A percentile compares a stretch with the other conserved stretches of the same genome.
These are phyloP conservation scores for Rotaria macrura DNA, from an alignment of 2,888 invertebrate species.

Conservation along the genomic window DNA sequence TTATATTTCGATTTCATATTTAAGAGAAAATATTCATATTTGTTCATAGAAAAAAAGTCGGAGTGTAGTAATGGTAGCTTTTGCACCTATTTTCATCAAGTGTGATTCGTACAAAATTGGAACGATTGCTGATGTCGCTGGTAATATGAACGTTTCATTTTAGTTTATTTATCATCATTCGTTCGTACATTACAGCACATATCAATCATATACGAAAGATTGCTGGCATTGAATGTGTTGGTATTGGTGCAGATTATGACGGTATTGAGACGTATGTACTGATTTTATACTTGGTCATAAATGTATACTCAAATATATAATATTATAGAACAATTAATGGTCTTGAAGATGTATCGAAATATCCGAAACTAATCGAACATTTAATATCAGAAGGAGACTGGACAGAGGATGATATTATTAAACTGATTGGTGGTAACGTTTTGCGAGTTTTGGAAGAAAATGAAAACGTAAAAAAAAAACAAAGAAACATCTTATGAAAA, in stretches of 20 bases:
- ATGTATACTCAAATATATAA: too few species aligned
- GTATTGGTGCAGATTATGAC: conserved; percentile 47
- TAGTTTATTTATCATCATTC: too few species aligned
- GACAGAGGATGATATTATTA: conserved; percentile 54
- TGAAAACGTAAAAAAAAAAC: background rate
- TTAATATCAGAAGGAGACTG: conserved; percentile 54
- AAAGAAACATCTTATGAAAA: too few species aligned
- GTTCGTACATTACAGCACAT: too few species aligned
- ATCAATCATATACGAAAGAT: conserved; percentile 42
- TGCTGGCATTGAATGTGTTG: conserved; percentile 45
- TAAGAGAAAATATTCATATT: background rate
- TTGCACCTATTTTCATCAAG: conserved; percentile 67
- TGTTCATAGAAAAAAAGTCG: conserved; percentile 55
- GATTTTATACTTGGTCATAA: background rate
- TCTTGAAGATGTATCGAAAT: conserved; percentile 57
- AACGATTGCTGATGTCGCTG: conserved; percentile 19
- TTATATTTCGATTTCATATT: background rate
- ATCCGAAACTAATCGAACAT: conserved; percentile 58
- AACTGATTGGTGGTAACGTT: conserved; percentile 56
- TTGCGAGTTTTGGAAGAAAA: conserved; percentile 49
- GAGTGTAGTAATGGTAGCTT: conserved; percentile 75
- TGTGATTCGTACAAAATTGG: conserved; percentile 64
- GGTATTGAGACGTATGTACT: conserved; percentile 37
- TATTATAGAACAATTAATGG: conserved; percentile 50
- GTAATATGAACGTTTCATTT: background rate